Conservation (phyloP, 2,113 vertebrate species). For the Anolis sagrei region DNA sequence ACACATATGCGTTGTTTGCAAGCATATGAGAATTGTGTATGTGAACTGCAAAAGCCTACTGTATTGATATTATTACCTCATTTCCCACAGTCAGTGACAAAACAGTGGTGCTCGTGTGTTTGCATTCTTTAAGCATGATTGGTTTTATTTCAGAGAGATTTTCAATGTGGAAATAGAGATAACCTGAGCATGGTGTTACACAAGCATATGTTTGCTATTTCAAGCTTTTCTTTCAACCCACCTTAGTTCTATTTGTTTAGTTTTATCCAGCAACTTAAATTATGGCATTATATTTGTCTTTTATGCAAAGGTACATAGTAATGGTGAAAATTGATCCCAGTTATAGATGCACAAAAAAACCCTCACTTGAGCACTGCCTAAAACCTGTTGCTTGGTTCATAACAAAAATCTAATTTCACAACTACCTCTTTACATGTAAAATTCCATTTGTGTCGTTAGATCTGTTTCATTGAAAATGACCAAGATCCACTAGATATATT, state of each 20-base stretch:
- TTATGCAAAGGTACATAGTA: slow-evolving; percentile 20
- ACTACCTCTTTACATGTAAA: not conserved
- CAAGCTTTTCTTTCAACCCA: slow-evolving; percentile 10
- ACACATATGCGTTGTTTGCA: not conserved
- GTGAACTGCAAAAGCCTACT: not conserved
- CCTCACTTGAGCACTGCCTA: not conserved
- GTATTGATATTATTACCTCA: slow-evolving; percentile 5
- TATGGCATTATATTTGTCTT: slow-evolving; percentile 41
- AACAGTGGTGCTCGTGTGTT: not conserved
- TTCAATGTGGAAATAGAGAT: slow-evolving; percentile 7
- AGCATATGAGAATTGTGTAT: not conserved
- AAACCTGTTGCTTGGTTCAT: not conserved
- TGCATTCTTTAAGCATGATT: slow-evolving; percentile 6
- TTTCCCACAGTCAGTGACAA: slow-evolving; percentile 2
- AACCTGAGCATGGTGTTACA: not conserved
- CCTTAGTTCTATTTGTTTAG: slow-evolving; percentile 34
- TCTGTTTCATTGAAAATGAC: not conserved
- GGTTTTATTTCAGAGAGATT: not conserved
- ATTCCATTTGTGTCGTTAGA: not conserved
- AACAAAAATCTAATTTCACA: not conserved
- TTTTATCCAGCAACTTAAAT: slow-evolving; percentile 24
- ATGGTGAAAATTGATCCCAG: slow-evolving; percentile 35
- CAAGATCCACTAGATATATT: not conserved
- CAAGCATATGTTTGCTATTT: not conserved
- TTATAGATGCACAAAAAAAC: not conserved